Evolutionary conservation across 2,888 invertebrate genomes (phyloP).

Genomic region (Caenorhabditis sp.): DNA sequence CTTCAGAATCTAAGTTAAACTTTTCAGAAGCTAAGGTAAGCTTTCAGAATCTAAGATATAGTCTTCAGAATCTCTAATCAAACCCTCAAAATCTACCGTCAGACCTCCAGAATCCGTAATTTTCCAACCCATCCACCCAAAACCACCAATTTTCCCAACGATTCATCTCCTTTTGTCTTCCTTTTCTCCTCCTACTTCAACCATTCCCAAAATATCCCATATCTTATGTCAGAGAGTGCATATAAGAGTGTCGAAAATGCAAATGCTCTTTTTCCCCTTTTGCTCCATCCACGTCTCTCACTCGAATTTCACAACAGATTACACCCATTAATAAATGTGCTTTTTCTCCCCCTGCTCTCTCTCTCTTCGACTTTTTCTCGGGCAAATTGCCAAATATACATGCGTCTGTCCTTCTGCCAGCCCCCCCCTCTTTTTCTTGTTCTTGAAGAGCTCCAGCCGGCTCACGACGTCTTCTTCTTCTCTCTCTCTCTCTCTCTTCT

Average conservation of each 20-base stretch:
- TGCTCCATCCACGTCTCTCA: background rate
- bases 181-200: too few relatives aligned
- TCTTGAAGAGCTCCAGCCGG: background rate
- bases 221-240: too few relatives aligned
- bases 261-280: background rate
- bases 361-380: constrained; percentile 7
- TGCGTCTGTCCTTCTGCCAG: background rate
- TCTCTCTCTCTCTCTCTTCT: constrained; percentile 8
- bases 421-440: background rate
- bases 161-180: too few relatives aligned
- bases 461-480: background rate
- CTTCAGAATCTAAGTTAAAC: too few relatives aligned
- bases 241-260: background rate
- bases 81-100: too few relatives aligned
- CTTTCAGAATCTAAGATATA: too few relatives aligned
- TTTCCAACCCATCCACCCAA: too few relatives aligned
- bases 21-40: too few relatives aligned
- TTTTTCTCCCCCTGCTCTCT: constrained; percentile 7
- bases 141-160: too few relatives aligned
- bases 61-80: too few relatives aligned
- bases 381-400: constrained; percentile 40
- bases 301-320: background rate
- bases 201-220: too few relatives aligned
- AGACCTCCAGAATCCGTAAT: too few relatives aligned
- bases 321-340: background rate